Base-by-base conservation (phyloP, 2,797 vertebrate species). In the Sebastes melanostomus region DNA sequence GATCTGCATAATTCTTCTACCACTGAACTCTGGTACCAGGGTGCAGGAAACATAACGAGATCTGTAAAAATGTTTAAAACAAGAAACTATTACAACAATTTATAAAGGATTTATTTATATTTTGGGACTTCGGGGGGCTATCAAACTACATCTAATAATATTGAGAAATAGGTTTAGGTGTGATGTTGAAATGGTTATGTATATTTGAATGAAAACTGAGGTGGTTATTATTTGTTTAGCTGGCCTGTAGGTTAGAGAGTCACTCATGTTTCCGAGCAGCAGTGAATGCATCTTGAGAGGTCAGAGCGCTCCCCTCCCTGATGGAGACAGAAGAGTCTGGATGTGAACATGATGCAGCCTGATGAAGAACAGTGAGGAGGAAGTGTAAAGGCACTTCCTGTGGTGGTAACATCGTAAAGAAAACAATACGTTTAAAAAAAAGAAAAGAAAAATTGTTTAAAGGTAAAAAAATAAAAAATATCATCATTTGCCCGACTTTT, bases 251-350 rank as follows among this genome's bases (percentile, higher is more conserved):
- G 4, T 18, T 10, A 2, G 24, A 24, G 25, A 46, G 10, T 55
- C 6, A 0, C 27, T 50, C 8, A 7, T 50, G 2, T 78, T 32
- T 71, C 54, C 77, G 20, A 73, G 73, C 0, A 13, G 3, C 61
- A 0, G 0, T 79, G 69, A 91, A 90, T 32, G 83, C 66, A 84
- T n/a, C 85, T 7, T 18, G 42, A 55, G 59, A 78, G 68, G 61
- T 78, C 76, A 74, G 38, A 14, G 59, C 59, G 55, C 59, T 13
- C 54, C 27, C 9, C 2, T 16, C 32, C 63, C 36, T 24, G 16
- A 10, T n/a, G 12, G 55, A 61, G 27, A 61, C 24, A 55, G 30
- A 29, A 32, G 27, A 74, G 30, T 52, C 46, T 52, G 46, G 55
- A 66, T 78, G 46, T 62, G 80, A 59, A 4, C 67, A 46, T n/a